Percentiles rank a stretch among this genome's conserved stretches.
Conservation (phyloP, 2,888 invertebrate genomes). For the Drosophila antonietae region DNA sequence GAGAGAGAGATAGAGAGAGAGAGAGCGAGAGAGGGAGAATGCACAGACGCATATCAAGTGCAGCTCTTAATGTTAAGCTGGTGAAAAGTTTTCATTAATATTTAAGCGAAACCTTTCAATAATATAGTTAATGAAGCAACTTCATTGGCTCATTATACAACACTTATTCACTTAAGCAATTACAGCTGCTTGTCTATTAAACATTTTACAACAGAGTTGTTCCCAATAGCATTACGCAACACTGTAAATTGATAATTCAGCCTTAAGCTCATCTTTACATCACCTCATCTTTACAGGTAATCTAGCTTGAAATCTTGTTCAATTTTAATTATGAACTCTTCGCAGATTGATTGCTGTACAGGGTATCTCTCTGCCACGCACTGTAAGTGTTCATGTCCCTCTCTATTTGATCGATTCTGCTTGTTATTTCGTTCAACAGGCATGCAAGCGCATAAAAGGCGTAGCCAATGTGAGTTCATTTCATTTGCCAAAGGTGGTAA, state of each 20-base stretch:
- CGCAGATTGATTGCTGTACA: background rate
- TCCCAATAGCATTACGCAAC: background rate
- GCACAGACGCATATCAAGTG: background rate
- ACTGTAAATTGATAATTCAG: background rate
- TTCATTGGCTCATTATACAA: background rate
- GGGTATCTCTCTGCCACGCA: background rate
- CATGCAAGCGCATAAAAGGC: constrained; percentile 22
- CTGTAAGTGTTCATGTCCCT: background rate
- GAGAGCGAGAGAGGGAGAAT: background rate
- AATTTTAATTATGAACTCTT: background rate
- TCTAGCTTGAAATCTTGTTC: background rate
- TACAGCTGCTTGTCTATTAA: too few relatives aligned
- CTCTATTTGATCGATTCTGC: background rate
- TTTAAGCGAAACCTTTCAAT: background rate
- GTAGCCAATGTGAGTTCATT: constrained; percentile 58
- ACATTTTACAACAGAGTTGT: too few relatives aligned
- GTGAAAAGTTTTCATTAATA: background rate
- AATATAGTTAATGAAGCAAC: background rate
- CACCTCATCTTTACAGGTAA: background rate
- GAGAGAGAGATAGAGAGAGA: background rate
- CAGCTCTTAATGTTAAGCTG: background rate
- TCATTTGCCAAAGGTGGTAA: constrained; percentile 20
- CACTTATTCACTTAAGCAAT: background rate
- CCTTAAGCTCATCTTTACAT: background rate
- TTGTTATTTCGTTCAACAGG: background rate